These are phyloP conservation scores for Euspilapteryx auroguttella DNA, from an alignment of 2,888 invertebrate species.

Conservation along the genomic window DNA sequence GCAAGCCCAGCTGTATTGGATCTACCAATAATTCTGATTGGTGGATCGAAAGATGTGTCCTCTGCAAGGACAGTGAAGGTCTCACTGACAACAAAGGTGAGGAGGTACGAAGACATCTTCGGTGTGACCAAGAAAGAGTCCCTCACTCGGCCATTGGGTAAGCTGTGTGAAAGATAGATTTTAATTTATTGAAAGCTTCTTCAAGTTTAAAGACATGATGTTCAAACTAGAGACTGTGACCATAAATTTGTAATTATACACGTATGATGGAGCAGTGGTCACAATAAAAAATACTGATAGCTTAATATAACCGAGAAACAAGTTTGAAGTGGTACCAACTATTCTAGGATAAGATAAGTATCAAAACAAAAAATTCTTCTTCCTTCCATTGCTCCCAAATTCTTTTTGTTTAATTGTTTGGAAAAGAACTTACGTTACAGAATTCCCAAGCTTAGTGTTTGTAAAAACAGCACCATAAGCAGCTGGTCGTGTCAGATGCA, in stretches of 20 bases:
- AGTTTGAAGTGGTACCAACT: too few species aligned
- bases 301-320: too few species aligned
- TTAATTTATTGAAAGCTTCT: not conserved
- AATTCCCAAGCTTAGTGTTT: constrained; percentile 56
- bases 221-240: too few species aligned
- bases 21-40: constrained; percentile 42
- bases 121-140: constrained; percentile 57
- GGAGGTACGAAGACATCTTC: constrained; percentile 80
- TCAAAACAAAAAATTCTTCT: too few species aligned
- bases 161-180: constrained; percentile 14
- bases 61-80: constrained; percentile 36
- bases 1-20: constrained; percentile 24
- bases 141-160: constrained; percentile 14
- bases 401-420: too few species aligned
- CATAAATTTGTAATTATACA: too few species aligned
- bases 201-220: too few species aligned
- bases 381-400: too few species aligned
- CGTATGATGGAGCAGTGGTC: too few species aligned
- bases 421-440: constrained; percentile 22
- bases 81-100: constrained; percentile 76
- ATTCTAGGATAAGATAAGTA: too few species aligned
- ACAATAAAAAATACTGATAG: too few species aligned
- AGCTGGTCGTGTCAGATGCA: constrained; percentile 64
- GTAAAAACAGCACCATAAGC: constrained; percentile 53
- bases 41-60: constrained; percentile 23